A percentile compares a stretch with the other conserved stretches of the same genome.
Evolutionary conservation across 2,797 vertebrate genomes (phyloP).

Genomic region (Pristis pectinata): DNA sequence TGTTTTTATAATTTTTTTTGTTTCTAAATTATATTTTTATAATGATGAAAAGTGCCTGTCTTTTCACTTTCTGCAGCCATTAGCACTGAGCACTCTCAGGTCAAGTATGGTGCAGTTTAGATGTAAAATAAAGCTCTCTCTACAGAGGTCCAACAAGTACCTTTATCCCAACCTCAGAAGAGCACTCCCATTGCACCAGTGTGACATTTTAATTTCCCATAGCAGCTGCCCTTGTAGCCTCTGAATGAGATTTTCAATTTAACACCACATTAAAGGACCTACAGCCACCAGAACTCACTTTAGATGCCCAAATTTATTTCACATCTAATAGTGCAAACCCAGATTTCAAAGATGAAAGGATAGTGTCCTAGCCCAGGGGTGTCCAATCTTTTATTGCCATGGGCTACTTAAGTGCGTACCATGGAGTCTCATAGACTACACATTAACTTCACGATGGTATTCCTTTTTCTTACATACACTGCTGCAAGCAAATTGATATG

Average conservation of each 20-base stretch:
- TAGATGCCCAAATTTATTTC: neutral
- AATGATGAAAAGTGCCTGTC: neutral
- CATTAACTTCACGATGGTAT: neutral
- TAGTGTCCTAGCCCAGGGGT: neutral
- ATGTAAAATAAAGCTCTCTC: neutral
- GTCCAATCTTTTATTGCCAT: neutral
- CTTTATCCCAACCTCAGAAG: conserved; percentile 6
- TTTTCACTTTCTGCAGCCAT: neutral
- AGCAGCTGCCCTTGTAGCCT: conserved; percentile 23
- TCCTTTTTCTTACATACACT: neutral
- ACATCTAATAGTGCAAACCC: neutral
- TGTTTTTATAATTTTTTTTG: neutral
- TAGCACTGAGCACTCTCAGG: neutral
- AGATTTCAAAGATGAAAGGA: neutral
- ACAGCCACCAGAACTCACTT: neutral
- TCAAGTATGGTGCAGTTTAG: neutral
- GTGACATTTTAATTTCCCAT: conserved; percentile 29
- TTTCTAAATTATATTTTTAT: neutral
- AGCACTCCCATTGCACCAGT: conserved; percentile 2
- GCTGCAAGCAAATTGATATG: neutral
- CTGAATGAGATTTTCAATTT: conserved; percentile 25
- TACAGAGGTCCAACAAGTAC: conserved; percentile 5
- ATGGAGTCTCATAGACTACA: neutral
- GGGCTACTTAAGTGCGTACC: neutral
- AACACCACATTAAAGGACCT: conserved; percentile 17